These are phyloP conservation scores for Lamprologus callipterus DNA, from an alignment of 2,113 vertebrate species.

Conservation along the genomic window DNA sequence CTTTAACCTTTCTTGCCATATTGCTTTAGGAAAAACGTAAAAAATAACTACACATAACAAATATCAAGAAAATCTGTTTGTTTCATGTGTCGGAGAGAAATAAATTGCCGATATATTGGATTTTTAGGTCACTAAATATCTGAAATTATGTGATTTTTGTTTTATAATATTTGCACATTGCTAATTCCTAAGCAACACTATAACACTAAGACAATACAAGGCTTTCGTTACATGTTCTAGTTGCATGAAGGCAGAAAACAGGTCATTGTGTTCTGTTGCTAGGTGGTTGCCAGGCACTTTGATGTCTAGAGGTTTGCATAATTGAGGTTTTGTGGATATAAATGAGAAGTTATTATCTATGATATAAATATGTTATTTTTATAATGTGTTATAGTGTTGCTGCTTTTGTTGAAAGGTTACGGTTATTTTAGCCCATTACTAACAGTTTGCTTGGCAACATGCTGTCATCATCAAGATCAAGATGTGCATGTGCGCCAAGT, in stretches of 20 bases:
- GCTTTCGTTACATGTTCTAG: neutral
- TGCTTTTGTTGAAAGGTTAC: neutral
- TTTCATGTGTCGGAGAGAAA: neutral
- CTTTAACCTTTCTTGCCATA: fast-evolving
- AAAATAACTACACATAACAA: neutral
- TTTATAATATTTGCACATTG: fast-evolving
- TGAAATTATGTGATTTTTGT: neutral
- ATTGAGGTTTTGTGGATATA: neutral
- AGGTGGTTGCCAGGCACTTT: neutral
- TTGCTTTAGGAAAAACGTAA: neutral
- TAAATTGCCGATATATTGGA: fast-evolving
- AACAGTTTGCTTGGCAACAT: neutral
- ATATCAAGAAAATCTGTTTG: neutral
- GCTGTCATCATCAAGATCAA: neutral
- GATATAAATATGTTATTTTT: neutral
- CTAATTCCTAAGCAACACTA: neutral
- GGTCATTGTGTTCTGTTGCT: neutral
- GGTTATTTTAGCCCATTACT: neutral
- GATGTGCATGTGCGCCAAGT: neutral
- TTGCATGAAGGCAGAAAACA: neutral
- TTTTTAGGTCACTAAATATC: neutral
- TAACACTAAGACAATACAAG: neutral
- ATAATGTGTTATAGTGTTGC: neutral
- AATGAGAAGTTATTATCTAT: neutral
- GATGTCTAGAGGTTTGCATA: neutral